Percentiles rank a stretch among this genome's conserved stretches.
These are phyloP conservation scores for Hypanus sabinus DNA, from an alignment of 2,113 vertebrate genomes.

Conservation along the genomic window DNA sequence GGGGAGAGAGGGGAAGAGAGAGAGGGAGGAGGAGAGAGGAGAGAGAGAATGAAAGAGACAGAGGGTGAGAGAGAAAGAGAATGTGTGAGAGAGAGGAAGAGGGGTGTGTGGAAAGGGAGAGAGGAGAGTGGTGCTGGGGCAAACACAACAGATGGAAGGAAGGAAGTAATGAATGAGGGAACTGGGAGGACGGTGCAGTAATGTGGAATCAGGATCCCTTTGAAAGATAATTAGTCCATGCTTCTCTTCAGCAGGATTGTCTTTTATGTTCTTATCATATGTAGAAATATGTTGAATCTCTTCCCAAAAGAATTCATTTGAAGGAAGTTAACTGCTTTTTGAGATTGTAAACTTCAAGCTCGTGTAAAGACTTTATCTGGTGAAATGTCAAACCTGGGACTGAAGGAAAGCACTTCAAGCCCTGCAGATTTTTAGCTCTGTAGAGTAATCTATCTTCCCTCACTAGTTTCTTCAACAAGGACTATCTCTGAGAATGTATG, in stretches of 20 bases:
- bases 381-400: background rate
- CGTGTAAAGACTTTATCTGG: background rate
- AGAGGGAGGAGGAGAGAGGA: no score
- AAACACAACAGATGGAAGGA: background rate
- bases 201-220: background rate
- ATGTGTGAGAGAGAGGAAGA: no score
- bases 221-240: background rate
- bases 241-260: background rate
- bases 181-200: background rate
- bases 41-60: no score
- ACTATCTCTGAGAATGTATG: background rate
- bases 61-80: no score
- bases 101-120: no score
- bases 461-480: background rate
- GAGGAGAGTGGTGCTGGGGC: no score
- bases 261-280: background rate
- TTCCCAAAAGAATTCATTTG: background rate
- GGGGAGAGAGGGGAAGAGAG: no score
- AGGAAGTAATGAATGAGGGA: background rate
- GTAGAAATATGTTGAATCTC: background rate
- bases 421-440: background rate
- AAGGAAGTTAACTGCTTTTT: background rate
- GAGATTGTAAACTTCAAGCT: background rate
- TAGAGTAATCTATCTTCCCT: background rate
- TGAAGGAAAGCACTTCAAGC: background rate